A percentile compares a stretch with the other conserved stretches of the same genome.
Evolutionary conservation across 2,888 invertebrate species (phyloP).

Genomic region (Therioaphis trifolii): DNA sequence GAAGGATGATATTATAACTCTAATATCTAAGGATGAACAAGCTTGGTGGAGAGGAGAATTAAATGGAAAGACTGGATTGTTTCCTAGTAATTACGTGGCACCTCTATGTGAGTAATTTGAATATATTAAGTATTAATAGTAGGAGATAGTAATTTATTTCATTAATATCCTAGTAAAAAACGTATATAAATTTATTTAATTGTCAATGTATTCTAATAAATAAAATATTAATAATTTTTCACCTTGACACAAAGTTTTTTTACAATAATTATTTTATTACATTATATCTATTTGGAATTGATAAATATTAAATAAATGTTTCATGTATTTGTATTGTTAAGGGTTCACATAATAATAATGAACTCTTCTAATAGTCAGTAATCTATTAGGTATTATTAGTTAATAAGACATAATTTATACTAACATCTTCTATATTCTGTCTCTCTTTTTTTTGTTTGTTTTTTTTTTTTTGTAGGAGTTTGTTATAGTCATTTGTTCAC

Average conservation of each 20-base stretch:
- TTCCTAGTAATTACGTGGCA: slow-evolving; percentile 95
- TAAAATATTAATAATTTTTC: neutral
- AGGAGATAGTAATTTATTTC: neutral
- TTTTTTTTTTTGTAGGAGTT: slow-evolving; percentile 61
- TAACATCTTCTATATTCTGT: slow-evolving; percentile 63
- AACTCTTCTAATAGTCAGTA: slow-evolving; percentile 56
- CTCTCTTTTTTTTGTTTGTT: slow-evolving; percentile 62
- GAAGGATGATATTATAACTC: slow-evolving; percentile 90
- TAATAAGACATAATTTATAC: slow-evolving; percentile 31
- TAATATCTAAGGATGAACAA: slow-evolving; percentile 91
- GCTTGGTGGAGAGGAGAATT: slow-evolving; percentile 98
- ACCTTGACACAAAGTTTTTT: neutral
- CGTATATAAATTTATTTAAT: neutral
- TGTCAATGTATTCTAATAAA: neutral
- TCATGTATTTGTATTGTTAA: slow-evolving; percentile 4
- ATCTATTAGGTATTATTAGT: slow-evolving; percentile 17
- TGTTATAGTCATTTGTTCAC: slow-evolving; percentile 62
- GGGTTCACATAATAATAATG: slow-evolving; percentile 51
- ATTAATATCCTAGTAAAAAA: neutral
- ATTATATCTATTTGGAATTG: neutral
- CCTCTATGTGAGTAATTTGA: slow-evolving; percentile 75
- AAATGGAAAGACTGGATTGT: slow-evolving; percentile 88
- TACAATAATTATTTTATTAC: neutral
- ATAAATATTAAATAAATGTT: neutral
- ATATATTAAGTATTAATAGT: neutral